Evolutionary conservation across 2,888 invertebrate species (phyloP).

Genomic region (Orthosia incerta): DNA sequence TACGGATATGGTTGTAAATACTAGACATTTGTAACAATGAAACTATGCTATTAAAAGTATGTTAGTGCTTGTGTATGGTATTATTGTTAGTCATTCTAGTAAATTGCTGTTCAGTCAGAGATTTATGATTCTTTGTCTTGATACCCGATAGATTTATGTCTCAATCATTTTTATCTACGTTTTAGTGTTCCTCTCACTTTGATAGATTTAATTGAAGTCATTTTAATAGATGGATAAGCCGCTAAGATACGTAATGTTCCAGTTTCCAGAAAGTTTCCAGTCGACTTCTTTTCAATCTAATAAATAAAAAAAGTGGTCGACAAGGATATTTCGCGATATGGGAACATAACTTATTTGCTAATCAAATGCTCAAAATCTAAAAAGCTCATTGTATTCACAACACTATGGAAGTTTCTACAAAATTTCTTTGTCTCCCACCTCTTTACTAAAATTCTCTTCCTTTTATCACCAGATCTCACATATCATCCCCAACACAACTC

Average conservation of each 20-base stretch:
- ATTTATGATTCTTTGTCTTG: conserved; percentile 12
- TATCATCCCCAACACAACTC: conserved; percentile 88
- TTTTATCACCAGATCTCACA: conserved; percentile 82
- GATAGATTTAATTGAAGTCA: not conserved
- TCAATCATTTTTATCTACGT: not conserved
- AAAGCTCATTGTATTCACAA: not conserved
- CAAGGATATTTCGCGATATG: too few species aligned
- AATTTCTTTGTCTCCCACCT: not conserved
- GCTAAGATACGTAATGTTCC: too few species aligned
- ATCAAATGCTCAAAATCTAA: not conserved
- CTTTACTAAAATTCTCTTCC: not conserved
- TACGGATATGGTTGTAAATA: conserved; percentile 27
- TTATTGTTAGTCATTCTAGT: conserved; percentile 15
- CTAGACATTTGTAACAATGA: conserved; percentile 29
- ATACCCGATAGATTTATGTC: not conserved
- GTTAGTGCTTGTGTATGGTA: not conserved
- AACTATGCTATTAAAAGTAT: conserved; percentile 15
- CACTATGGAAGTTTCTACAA: not conserved
- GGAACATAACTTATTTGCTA: not conserved
- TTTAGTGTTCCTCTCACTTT: not conserved
- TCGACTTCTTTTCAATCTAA: not conserved
- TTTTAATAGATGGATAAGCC: not conserved
- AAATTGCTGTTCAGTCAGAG: conserved; percentile 9
- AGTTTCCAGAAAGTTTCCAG: too few species aligned
- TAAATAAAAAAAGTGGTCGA: too few species aligned